Percentiles rank a stretch among this genome's conserved stretches.
phyloP scores from a whole-genome alignment of 2,113 vertebrate genomes.

The Rallus limicola region DNA sequence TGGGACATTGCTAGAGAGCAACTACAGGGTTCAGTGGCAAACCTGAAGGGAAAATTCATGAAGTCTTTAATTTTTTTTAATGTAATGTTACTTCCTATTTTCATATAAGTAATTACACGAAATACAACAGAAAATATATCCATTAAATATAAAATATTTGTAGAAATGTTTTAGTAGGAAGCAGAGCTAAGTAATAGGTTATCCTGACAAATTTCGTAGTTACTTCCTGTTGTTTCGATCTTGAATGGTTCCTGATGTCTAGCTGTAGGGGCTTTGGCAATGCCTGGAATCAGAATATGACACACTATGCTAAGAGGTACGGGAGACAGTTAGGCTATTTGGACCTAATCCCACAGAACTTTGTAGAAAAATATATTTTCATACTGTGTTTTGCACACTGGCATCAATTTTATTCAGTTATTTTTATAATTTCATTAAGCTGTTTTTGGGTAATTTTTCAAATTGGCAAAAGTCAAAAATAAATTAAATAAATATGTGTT shows the following conservation, averaged over 20 bases:
- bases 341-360: neutral
- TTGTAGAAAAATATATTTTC: neutral
- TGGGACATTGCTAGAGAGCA: neutral
- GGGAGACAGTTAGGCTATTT: neutral
- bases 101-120: neutral
- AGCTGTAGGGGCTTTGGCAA: neutral
- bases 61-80: neutral
- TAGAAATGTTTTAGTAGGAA: neutral
- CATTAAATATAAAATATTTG: neutral
- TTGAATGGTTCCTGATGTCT: neutral
- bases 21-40: neutral
- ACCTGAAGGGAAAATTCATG: neutral
- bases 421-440: neutral
- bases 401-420: neutral
- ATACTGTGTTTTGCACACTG: neutral
- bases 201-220: neutral
- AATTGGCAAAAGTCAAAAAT: neutral
- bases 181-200: neutral
- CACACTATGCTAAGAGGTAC: neutral
- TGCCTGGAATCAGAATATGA: neutral
- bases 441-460: neutral
- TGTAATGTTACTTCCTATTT: neutral
- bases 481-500: neutral
- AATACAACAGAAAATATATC: neutral
- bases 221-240: neutral